Evolutionary conservation across 2,113 vertebrate genomes (phyloP).

Genomic region (Psilopsiagon aurifrons): DNA sequence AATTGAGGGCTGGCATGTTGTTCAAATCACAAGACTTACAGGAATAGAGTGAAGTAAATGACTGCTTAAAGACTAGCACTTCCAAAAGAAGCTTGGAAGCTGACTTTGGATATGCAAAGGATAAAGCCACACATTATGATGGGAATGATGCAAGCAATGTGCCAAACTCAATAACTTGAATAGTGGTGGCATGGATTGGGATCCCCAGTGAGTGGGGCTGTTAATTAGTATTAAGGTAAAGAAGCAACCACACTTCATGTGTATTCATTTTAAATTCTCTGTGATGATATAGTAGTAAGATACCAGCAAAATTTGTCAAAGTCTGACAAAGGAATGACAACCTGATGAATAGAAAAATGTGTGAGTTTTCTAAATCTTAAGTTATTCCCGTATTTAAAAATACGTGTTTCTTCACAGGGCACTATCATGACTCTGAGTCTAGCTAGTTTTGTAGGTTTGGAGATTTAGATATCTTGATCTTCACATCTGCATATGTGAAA

Average conservation of each 20-base stretch:
- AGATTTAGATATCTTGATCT: not conserved
- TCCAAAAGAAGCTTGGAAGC: not conserved
- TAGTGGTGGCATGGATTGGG: not conserved
- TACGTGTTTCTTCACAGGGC: not conserved
- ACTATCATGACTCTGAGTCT: not conserved
- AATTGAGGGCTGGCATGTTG: not conserved
- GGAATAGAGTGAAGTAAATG: not conserved
- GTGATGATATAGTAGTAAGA: not conserved
- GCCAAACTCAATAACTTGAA: not conserved
- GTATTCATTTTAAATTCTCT: conserved; percentile 17
- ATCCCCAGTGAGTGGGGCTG: not conserved
- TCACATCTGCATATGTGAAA: not conserved
- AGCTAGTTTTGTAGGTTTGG: not conserved
- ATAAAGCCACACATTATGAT: not conserved
- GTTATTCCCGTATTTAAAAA: conserved; percentile 2
- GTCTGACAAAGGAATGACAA: conserved; percentile 18
- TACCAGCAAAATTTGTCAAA: not conserved
- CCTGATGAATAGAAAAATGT: conserved; percentile 14
- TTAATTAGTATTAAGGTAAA: not conserved
- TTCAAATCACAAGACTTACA: not conserved
- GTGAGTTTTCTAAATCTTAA: not conserved
- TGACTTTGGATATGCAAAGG: not conserved
- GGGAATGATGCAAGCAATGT: not conserved
- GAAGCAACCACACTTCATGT: not conserved
- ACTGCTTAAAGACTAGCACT: not conserved